phyloP scores from a whole-genome alignment of 2,888 invertebrate species.

The Agrochola lychnidis region DNA sequence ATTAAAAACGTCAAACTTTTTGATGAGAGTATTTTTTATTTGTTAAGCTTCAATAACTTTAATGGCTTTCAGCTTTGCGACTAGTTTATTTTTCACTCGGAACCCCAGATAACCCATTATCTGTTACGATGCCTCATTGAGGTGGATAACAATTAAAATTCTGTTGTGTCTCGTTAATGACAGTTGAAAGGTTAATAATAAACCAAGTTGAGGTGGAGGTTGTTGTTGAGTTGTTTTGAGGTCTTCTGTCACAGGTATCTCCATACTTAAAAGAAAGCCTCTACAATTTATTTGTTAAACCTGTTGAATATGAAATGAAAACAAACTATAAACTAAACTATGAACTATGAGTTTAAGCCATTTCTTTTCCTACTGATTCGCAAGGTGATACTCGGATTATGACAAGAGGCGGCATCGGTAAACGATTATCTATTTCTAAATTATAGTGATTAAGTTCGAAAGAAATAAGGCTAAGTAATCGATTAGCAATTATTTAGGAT shows the following conservation, averaged over 20 bases:
- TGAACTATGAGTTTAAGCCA: too few species aligned
- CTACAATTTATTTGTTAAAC: too few species aligned
- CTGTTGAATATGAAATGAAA: too few species aligned
- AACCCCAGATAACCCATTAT: too few species aligned
- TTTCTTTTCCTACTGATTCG: constrained; percentile 8
- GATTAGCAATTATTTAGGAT: constrained; percentile 20
- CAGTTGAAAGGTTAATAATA: not conserved
- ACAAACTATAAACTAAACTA: too few species aligned
- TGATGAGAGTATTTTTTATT: not conserved
- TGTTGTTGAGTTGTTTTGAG: too few species aligned
- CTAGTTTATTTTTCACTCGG: constrained; percentile 37
- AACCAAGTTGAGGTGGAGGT: too few species aligned
- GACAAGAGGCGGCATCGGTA: not conserved
- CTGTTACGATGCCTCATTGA: too few species aligned
- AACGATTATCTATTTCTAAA: constrained; percentile 16
- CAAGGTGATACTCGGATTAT: constrained; percentile 31
- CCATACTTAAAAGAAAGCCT: too few species aligned
- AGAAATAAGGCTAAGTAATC: constrained; percentile 29
- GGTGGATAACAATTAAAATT: too few species aligned
- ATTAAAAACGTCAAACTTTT: constrained; percentile 2
- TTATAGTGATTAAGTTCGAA: constrained; percentile 14
- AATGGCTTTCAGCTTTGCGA: constrained; percentile 25
- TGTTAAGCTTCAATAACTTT: constrained; percentile 3
- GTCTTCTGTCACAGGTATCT: too few species aligned
- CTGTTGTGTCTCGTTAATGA: too few species aligned